Base-by-base conservation (phyloP, 2,797 vertebrate species). In the Luscinia megarhynchos region DNA sequence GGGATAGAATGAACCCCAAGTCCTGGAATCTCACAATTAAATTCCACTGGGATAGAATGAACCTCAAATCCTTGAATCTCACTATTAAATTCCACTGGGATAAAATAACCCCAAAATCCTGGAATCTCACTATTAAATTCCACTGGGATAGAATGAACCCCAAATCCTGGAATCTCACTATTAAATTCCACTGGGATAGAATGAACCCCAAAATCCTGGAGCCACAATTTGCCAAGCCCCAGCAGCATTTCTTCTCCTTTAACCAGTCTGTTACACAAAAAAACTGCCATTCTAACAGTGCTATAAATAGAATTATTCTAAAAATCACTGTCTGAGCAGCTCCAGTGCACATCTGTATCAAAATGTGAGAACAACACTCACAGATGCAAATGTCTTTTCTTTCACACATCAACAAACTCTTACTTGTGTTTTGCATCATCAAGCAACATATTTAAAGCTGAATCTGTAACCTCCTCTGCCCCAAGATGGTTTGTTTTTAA, bases 11-110 rank as follows among this genome's bases (percentile, higher is more conserved):
- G 2, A 51, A 51, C 4, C 9, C 17, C 20, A 27, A 54, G 0
- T 0, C 3, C 13, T 40, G 17, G 13, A 61, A 41, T 0, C 0
- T 50, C 17, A 75, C 8, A 8, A 2, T 3, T 3, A 12, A 45
- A 62, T 46, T n/a, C 58, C 87, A 41, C 20, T 2, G 10, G 67
- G 48, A 40, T 30, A 34, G 30, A 46, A 18, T 14, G 1, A 0
- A 45, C 12, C 4, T 4, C 12, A 10, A 40, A 0, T 0, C 8
- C 3, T 61, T 17, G 29, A 50, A 75, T 0, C 1, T 30, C 45
- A 83, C 50, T 9, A 5, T 18, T 32, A 5, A 46, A 63, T 55
- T 34, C 34, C 73, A 41, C 4, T 1, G 6, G 51, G 27, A 55
- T 24, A 41, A 15, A 51, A 41, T 2, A 0, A 83, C 41, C 36